phyloP scores from a whole-genome alignment of 2,797 vertebrate genomes.

The Rhyacichthys aspro region DNA sequence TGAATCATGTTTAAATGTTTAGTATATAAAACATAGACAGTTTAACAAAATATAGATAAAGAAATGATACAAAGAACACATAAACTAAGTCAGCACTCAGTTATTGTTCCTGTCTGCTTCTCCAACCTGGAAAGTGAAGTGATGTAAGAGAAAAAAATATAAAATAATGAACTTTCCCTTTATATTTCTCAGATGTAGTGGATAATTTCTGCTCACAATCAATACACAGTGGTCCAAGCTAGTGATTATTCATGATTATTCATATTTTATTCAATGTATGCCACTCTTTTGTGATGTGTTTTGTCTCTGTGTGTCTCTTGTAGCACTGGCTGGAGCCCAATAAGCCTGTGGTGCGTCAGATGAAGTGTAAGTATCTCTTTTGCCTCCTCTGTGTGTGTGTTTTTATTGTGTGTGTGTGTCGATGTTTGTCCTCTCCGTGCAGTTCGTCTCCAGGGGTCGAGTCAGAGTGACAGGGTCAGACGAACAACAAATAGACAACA shows the following conservation, averaged over 20 bases:
- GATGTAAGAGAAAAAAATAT: too few species aligned
- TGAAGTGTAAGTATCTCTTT: conserved; percentile 93
- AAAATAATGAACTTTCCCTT: too few species aligned
- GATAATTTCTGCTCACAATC: too few species aligned
- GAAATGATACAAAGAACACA: too few species aligned
- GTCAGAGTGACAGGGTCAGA: conserved; percentile 28
- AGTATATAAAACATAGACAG: too few species aligned
- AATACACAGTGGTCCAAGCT: too few species aligned
- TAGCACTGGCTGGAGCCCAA: conserved; percentile 99
- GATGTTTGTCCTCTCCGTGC: conserved; percentile 2
- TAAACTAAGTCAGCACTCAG: too few species aligned
- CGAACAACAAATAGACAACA: conserved; percentile 20
- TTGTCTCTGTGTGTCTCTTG: conserved; percentile 23
- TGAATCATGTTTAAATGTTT: too few species aligned
- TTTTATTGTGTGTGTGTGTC: background rate
- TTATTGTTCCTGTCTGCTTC: too few species aligned
- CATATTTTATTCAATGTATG: background rate
- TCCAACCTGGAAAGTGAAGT: too few species aligned
- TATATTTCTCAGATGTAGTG: too few species aligned
- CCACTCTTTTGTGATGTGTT: background rate
- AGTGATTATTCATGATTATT: background rate
- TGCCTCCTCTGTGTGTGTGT: conserved; percentile 21
- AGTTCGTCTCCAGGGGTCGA: conserved; percentile 4
- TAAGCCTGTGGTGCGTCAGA: conserved; percentile 93
- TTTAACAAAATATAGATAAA: too few species aligned